Base-by-base conservation (phyloP, 2,113 vertebrate species). In the Lepidothrix coronata region DNA sequence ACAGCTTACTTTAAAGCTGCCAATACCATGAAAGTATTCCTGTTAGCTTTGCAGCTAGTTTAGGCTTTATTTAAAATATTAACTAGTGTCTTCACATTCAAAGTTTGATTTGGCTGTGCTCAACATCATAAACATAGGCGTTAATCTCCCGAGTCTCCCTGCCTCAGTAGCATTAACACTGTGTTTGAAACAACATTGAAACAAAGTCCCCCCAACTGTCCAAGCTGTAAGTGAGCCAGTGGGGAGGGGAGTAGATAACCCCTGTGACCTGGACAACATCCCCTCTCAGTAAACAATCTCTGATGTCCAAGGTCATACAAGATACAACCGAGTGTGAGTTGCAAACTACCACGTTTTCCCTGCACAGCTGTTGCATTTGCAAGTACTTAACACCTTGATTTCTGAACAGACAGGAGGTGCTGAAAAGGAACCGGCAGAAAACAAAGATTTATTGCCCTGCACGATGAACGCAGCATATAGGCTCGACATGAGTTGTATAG, bases 91-190 rank as follows among this genome's bases (percentile, higher is more conserved):
- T 94, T 93, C 87, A 82, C 58, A 55, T 61, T 88, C 62, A 31
- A 81, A 95, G 88, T 90, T 96, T 92, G 83, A 67, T 81, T 92
- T 92, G 88, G 84, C 91, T 92, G 95, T 93, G 78, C 77, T 88
- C 68, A 76, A 48, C 31, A 63, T n/a, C 73, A 66, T 61, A 71
- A 97, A 79, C 35, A 71, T 27, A 65, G 79, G 25, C 0, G 0
- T 76, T 77, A 19, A 73, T 73, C 74, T 79, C 74, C 46, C 27
- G 46, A 83, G 85, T 20, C 10, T 86, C 63, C 73, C 61, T 85
- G 51, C 54, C 61, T 74, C 62, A 48, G 81, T 11, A 73, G 82
- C 58, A 65, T 73, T 30, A 88, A 52, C 28, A 7, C 27, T 17
- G 27, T n/a, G 49, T 70, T 62, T 54, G 82, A 91, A 92, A 54